Conservation (phyloP, 1,140 invertebrate species). For the Brachionus calyciflorus region DNA sequence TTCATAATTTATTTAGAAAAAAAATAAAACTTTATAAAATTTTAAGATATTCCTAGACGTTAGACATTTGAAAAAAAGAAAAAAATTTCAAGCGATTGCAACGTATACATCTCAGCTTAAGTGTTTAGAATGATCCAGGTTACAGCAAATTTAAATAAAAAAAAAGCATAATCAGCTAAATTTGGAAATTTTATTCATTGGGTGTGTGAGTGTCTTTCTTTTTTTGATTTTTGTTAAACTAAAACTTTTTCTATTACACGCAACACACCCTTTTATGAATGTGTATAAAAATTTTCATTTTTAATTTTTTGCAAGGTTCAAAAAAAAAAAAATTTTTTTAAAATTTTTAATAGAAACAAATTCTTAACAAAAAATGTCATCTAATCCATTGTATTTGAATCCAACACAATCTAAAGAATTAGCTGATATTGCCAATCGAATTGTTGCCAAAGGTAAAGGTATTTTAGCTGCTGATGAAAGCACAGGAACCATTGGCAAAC, state of each 20-base stretch:
- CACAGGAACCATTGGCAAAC: conserved; percentile 64
- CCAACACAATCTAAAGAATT: conserved; percentile 85
- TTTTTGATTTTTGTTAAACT: neutral
- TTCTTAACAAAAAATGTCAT: conserved; percentile 30
- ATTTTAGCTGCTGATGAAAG: conserved; percentile 67
- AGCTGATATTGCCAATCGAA: conserved; percentile 77
- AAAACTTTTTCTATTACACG: neutral
- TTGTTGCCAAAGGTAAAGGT: conserved; percentile 82
- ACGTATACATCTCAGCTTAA: too few relatives aligned
- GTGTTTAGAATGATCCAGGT: too few relatives aligned
- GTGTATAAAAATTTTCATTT: neutral
- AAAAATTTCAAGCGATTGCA: too few relatives aligned
- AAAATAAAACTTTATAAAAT: too few relatives aligned
- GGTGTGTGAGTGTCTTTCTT: neutral
- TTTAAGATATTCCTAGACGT: too few relatives aligned
- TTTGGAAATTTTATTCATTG: conserved; percentile 8
- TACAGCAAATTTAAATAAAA: too few relatives aligned
- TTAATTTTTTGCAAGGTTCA: neutral
- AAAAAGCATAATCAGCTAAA: too few relatives aligned
- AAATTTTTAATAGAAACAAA: conserved; percentile 1
- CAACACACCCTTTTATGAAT: conserved; percentile 20
- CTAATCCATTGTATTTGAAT: conserved; percentile 52
- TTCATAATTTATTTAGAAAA: too few relatives aligned
- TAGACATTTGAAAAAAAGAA: too few relatives aligned
- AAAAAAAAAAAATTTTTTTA: conserved; percentile 20